Evolutionary conservation across 2,113 vertebrate species (phyloP), one percentile per base, ranked within the genome.

Genomic region (Amphiprion ocellaris): DNA sequence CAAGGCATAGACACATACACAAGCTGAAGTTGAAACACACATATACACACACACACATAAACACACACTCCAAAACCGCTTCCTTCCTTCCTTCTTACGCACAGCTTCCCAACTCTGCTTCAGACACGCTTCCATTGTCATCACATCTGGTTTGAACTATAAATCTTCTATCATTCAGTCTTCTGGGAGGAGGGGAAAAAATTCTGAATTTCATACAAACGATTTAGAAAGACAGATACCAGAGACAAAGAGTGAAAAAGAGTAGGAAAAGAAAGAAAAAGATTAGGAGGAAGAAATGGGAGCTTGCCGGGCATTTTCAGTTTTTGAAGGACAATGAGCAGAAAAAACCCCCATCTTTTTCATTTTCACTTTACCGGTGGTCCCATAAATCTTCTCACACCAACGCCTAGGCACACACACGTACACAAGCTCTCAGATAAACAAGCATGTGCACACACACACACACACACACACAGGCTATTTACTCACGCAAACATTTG

Each of bases 121-220:
- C 81, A 82, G 81, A 86, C 88, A 85, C 74, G 69, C 91, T 88
- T 77, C 72, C 71, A 66, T 81, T 78, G 68, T 90, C 84, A 86
- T 89, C 81, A 85, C 82, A 86, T 88, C 83, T 80, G 69, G 76
- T 86, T 86, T 78, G 30, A 82, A 75, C 77, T 66, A 81, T 76
- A 85, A 82, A 90, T 87, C 71, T 78, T 77, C 26, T 58, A 61
- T 84, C 81, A 84, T 69, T 88, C 55, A 61, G 28, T 78, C 19
- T 37, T 54, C 17, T 63, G 44, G 26, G 37, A 63, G 49, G 30
- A 37, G 54, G 49, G 46, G 58, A 39, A 73, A 61, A 26, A 50
- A 81, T 61, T 46, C 23, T 30, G 37, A 62, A 46, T 50, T 58
- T 72, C 16, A 66, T 24, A 54, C 23, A 30, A 52, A 16, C 12